Conservation (phyloP, 2,113 vertebrate genomes). For the Lagopus muta region DNA sequence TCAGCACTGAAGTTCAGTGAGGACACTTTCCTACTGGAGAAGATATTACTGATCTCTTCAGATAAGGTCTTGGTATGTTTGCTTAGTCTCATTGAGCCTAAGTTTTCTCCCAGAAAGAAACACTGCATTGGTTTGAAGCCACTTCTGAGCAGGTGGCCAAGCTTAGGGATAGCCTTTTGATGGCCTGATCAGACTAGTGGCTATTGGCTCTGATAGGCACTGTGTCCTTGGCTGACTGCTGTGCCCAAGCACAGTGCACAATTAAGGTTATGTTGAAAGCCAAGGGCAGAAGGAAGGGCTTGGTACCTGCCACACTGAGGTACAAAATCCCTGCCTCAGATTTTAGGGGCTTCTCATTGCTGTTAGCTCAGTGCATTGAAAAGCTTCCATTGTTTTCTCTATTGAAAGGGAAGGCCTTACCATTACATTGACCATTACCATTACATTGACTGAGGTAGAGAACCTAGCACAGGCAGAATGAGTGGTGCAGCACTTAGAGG, state of each 20-base stretch:
- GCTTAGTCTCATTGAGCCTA: neutral
- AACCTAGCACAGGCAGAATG: neutral
- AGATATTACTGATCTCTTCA: neutral
- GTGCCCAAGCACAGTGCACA: neutral
- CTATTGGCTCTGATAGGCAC: neutral
- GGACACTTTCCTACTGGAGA: neutral
- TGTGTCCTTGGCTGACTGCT: neutral
- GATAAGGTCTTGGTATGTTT: neutral
- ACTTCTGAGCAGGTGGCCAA: neutral
- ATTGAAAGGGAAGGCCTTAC: neutral
- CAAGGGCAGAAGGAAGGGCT: neutral
- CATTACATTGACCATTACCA: neutral
- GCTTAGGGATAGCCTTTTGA: neutral
- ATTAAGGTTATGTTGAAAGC: rapidly evolving
- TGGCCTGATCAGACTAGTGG: rapidly evolving
- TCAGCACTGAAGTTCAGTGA: neutral
- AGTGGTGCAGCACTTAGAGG: rapidly evolving
- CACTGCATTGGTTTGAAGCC: neutral
- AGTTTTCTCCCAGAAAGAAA: neutral
- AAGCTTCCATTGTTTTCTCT: neutral
- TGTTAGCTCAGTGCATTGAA: neutral
- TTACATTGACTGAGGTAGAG: neutral
- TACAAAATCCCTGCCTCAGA: neutral
- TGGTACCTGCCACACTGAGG: neutral
- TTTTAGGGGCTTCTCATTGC: neutral